Base-by-base conservation (phyloP, 2,888 invertebrate species). In the Doris montereyensis region DNA sequence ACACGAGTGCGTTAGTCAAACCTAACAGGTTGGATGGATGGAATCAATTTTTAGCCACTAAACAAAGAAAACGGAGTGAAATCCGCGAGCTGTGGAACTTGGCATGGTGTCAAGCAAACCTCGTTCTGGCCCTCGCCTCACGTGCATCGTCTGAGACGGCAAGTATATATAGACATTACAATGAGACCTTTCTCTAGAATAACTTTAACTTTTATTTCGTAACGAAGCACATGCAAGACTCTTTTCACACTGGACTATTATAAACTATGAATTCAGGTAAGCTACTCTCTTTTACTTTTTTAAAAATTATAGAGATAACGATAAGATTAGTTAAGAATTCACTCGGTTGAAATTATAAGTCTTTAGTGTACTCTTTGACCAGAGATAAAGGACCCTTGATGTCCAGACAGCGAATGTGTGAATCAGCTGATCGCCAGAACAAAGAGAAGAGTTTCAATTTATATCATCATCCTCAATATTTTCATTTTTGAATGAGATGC, bases 31-130 rank as follows among this genome's bases (percentile, higher is more conserved):
- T n/a, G n/a, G 17, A 41, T 41, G 52, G 52, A 10, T 41, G 5
- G 17, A 41, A 17, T 10, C 17, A 10, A 41, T 41, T 41, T 41
- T 41, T 41, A 17, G 52, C 52, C 58, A 57, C 24, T 26, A 41
- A 28, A 17, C 68, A 32, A 58, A 32, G 30, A 30, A 30, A 74
- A 57, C 32, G 13, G 21, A 26, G 32, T 28, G 2, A 28, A 21
- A 17, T 28, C n/a, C 68, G 67, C 24, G 65, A 41, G 65, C 67
- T 28, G 41, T 8, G 41, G 30, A 4, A 26, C 67, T n/a, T 81
- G 81, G 81, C 79, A 26, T 60, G 17, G 30, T 28, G 41, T 81
- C 81, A 79, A 72, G n/a, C 24, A 77, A 41, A 10, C 79, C 81
- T 79, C 81, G 76, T n/a, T 74, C 58, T 79, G 74, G 76, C n/a